These are phyloP conservation scores for Dryobotodes eremita DNA, from an alignment of 2,888 invertebrate genomes.

Conservation along the genomic window DNA sequence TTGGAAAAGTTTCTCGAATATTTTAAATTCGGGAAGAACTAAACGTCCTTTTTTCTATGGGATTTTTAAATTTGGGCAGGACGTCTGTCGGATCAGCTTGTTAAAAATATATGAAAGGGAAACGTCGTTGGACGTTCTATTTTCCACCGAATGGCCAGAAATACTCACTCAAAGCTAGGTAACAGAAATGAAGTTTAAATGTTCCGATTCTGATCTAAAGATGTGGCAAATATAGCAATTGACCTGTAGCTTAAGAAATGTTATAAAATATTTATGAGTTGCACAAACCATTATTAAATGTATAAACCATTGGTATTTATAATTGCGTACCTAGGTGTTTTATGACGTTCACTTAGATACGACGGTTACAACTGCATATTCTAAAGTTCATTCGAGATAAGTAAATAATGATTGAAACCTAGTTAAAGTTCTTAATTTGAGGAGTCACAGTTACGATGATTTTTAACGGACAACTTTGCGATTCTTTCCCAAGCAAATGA, in stretches of 20 bases:
- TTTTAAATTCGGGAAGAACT: neutral
- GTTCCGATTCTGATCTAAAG: neutral
- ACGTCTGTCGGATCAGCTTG: neutral
- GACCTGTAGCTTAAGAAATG: neutral
- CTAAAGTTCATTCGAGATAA: neutral
- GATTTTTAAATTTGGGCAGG: neutral
- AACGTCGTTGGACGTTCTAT: neutral
- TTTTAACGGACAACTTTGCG: neutral
- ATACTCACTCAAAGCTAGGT: neutral
- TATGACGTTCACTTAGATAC: neutral
- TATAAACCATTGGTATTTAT: neutral
- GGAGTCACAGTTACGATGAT: neutral
- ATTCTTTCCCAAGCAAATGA: neutral
- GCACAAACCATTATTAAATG: neutral
- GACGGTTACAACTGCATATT: neutral
- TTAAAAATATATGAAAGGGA: neutral
- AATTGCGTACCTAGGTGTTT: neutral
- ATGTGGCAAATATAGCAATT: neutral
- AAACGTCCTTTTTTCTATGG: neutral
- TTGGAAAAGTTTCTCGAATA: neutral
- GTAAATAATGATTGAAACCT: neutral
- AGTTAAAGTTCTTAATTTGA: neutral
- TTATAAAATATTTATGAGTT: conserved; percentile 18
- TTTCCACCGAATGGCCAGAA: neutral
- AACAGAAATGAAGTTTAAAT: neutral